Conservation (phyloP, 2,113 vertebrate species). For the Odontesthes bonariensis region DNA sequence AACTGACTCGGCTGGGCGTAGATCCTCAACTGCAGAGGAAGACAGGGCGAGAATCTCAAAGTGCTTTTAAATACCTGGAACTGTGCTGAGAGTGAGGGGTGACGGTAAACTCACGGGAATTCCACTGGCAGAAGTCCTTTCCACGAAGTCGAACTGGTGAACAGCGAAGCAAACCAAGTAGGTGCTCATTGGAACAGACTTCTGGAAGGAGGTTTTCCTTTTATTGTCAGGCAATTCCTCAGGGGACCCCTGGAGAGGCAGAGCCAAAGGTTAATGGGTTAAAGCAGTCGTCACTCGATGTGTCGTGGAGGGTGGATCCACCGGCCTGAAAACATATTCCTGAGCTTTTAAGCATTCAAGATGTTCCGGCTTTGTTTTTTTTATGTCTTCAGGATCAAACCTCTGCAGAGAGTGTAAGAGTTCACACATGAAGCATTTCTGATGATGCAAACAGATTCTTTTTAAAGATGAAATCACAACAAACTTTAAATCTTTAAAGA, state of each 20-base stretch:
- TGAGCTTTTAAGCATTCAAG: too few relatives aligned
- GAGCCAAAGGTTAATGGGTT: conserved; percentile 3
- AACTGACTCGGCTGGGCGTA: conserved; percentile 90
- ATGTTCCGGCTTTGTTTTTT: too few relatives aligned
- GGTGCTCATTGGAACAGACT: conserved; percentile 94
- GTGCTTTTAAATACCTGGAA: neutral
- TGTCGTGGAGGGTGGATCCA: neutral
- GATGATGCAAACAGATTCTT: too few relatives aligned
- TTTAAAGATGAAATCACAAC: too few relatives aligned
- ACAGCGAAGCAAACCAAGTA: conserved; percentile 97
- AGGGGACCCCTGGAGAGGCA: conserved; percentile 65
- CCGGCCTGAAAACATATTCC: too few relatives aligned
- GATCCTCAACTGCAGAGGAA: conserved; percentile 86
- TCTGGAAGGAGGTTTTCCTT: conserved; percentile 82
- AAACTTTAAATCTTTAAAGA: too few relatives aligned
- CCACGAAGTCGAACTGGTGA: conserved; percentile 83
- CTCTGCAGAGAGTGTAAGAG: too few relatives aligned
- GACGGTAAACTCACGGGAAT: conserved; percentile 82
- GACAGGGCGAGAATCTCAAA: neutral
- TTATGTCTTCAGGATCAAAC: too few relatives aligned
- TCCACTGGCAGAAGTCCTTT: conserved; percentile 71
- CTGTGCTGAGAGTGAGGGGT: too few relatives aligned
- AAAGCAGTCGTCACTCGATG: neutral
- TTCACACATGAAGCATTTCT: too few relatives aligned
- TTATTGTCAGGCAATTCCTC: conserved; percentile 60